A percentile compares a stretch with the other conserved stretches of the same genome.
Conservation (phyloP, 2,797 vertebrate species). For the Luscinia luscinia region DNA sequence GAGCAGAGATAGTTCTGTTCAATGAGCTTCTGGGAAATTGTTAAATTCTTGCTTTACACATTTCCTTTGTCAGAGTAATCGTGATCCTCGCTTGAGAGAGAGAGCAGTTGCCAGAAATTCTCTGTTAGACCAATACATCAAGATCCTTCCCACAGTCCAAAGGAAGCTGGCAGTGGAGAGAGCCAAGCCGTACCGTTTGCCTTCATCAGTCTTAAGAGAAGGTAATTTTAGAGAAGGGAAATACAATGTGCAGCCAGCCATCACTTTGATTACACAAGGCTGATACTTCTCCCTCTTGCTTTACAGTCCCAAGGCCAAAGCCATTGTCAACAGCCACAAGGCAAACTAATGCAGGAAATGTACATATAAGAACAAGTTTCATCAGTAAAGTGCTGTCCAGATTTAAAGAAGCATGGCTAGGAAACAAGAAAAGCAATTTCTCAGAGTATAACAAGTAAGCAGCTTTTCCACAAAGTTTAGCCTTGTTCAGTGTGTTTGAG, state of each 20-base stretch:
- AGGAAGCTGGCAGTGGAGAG: constrained; percentile 88
- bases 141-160: constrained; percentile 90
- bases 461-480: background rate
- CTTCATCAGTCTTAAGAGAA: constrained; percentile 82
- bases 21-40: background rate
- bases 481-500: background rate
- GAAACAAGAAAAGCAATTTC: constrained; percentile 73
- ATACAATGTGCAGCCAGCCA: fast-evolving
- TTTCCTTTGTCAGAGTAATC: constrained; percentile 80
- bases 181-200: constrained; percentile 87
- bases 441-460: constrained; percentile 54
- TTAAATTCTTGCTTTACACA: constrained; percentile 49
- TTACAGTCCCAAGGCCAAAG: constrained; percentile 87
- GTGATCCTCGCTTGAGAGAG: constrained; percentile 87
- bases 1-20: background rate
- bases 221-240: constrained; percentile 71
- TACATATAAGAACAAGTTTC: constrained; percentile 86
- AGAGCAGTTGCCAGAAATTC: constrained; percentile 88
- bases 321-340: constrained; percentile 89
- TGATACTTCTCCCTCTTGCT: background rate
- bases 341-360: constrained; percentile 75
- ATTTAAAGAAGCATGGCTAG: constrained; percentile 89
- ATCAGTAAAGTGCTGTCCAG: constrained; percentile 88
- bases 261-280: background rate
- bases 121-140: constrained; percentile 88